Evolutionary conservation across 2,797 vertebrate species (phyloP).

Genomic region (Aphelocoma californica): DNA sequence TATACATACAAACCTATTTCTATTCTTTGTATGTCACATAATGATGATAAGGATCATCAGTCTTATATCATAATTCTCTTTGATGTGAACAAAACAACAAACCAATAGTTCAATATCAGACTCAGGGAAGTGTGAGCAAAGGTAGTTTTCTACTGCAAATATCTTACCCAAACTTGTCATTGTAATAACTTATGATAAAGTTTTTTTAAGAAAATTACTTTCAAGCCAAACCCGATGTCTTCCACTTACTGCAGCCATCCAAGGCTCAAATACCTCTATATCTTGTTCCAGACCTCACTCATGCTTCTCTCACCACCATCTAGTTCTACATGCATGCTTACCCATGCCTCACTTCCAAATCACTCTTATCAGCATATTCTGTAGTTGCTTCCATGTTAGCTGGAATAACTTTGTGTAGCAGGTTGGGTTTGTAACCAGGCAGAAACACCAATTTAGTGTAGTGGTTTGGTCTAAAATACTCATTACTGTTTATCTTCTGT

Average conservation of each 20-base stretch:
- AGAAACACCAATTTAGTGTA: too few relatives aligned
- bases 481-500: too few relatives aligned
- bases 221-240: not conserved
- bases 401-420: not conserved
- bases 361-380: not conserved
- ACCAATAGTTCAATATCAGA: not conserved
- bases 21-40: not conserved
- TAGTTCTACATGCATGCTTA: not conserved
- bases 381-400: not conserved
- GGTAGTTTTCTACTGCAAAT: not conserved
- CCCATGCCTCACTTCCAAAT: not conserved
- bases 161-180: not conserved
- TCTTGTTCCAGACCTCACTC: not conserved
- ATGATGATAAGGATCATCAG: not conserved
- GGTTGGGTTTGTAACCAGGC: too few relatives aligned
- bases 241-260: not conserved
- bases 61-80: not conserved
- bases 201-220: rapidly evolving
- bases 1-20: not conserved
- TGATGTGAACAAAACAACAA: not conserved
- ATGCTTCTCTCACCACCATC: not conserved
- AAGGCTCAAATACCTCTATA: not conserved
- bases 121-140: not conserved
- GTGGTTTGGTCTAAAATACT: too few relatives aligned
- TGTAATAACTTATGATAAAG: not conserved